phyloP scores from a whole-genome alignment of 2,113 vertebrate species.

The Tychaedon coryphoeus region DNA sequence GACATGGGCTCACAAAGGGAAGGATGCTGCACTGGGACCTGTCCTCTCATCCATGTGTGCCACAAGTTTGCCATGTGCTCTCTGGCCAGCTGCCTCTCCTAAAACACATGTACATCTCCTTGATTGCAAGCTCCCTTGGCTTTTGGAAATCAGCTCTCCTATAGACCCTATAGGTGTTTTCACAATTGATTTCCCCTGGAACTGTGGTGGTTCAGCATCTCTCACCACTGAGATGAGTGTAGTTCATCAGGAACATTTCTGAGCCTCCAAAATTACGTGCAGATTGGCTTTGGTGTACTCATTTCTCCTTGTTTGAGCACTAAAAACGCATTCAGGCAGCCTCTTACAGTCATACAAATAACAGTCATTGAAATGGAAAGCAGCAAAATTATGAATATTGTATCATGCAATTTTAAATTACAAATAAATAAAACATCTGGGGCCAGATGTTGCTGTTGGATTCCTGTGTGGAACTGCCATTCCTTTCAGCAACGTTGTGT shows the following conservation, averaged over 20 bases:
- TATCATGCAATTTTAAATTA: conserved; percentile 38
- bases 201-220: neutral
- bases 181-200: neutral
- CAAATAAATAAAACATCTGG: conserved; percentile 64
- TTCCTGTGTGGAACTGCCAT: neutral
- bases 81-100: neutral
- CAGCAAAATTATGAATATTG: conserved; percentile 64
- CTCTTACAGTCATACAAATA: conserved; percentile 52
- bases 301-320: conserved; percentile 20
- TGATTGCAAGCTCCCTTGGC: neutral
- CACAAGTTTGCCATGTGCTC: neutral
- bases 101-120: neutral
- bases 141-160: neutral
- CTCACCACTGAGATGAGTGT: neutral
- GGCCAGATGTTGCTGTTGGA: conserved; percentile 51
- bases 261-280: neutral
- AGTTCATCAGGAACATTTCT: conserved; percentile 12
- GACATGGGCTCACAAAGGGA: rapidly evolving
- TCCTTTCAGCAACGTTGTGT: neutral
- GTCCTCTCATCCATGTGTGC: rapidly evolving
- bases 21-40: neutral
- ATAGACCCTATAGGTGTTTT: neutral
- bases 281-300: neutral
- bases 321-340: neutral
- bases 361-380: conserved; percentile 57